Base-by-base conservation (phyloP, 2,888 invertebrate genomes). In the Drosophila paranaensis region DNA sequence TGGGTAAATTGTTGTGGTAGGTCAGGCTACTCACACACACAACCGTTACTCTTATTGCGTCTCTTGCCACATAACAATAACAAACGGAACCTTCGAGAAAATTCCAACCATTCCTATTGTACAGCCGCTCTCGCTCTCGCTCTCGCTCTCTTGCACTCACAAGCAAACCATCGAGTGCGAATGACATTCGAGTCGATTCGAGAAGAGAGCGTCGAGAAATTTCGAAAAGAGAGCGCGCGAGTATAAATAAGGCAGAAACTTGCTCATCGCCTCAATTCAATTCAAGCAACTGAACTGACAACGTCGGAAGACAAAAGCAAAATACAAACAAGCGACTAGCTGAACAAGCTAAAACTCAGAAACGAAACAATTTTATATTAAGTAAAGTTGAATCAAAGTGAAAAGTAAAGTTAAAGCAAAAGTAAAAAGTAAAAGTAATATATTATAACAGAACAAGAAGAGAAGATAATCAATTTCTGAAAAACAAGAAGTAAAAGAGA, bases 211-310 rank as follows among this genome's bases (percentile, higher is more conserved):
- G 25, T 60, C 82, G 58, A 73, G 85, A 85, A 80, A 45, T 53
- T 85, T 84, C 85, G 60, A 25, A 61, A 62, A 60, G 45, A 72
- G 78, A 57, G 74, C 64, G 48, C 40, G 4, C 2, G 45, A 43
- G 88, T 84, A 84, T 84, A 84, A 84, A 84, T 85, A 82, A 51
- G 50, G 65, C 42, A 37, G 60, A 10, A 51, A 48, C n/a, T 74
- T 62, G 46, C 77, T 72, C 72, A 64, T 68, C n/a, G 62, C 25
- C 45, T 39, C 84, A 84, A 46, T 80, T 77, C 42, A 80, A 78
- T 48, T 72, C 67, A 74, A 88, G 27, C 71, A 88, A 82, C 67
- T 77, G 43, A 87, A 73, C 71, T 70, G 74, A 78, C 53, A 68
- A 73, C 74, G 69, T 73, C 73, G 69, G 66, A 50, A 65, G 55